Base-by-base conservation (phyloP, 2,888 invertebrate genomes). In the Nymphalis polychloros region DNA sequence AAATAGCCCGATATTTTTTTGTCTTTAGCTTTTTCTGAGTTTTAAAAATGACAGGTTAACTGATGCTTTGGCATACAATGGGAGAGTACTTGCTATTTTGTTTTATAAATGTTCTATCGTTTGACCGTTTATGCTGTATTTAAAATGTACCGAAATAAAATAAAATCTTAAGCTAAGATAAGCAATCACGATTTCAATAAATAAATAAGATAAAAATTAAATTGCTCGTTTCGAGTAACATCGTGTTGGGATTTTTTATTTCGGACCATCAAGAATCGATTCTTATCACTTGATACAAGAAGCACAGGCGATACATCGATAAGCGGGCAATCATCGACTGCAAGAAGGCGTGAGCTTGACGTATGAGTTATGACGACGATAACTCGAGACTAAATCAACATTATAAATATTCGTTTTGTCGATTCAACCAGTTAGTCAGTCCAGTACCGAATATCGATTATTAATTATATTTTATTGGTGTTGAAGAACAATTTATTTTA, bases 361-460 rank as follows among this genome's bases (percentile, higher is more conserved):
- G 72, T 77, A 78, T 82, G 85, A 88, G 80, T 87, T 87, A 88
- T 82, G 79, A 79, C 80, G 78, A 80, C 83, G 77, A 89, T 90
- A 90, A 89, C 90, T 89, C 80, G 82, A 80, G 31, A 81, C 80
- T 85, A 88, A 87, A 83, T 87, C 88, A 89, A 89, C 85, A 86
- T 78, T 64, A 68, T 70, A 70, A 66, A 72, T 67, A 64, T 69
- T 57, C 66, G 68, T 68, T 66, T 59, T 70, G 64, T 61, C 63
- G 64, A 70, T 70, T 72, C 64, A 64, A 63, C 68, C 31, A 63
- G 70, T 23, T 49, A 48, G 53, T 60, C 10, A 65, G 59, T 68
- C 64, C 48, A 67, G 52, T 23, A 60, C 35, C 16, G 8, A 59
- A 50, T 41, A 53, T 55, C 50, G 35, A 41, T 48, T 53, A 48